phyloP scores from a whole-genome alignment of 2,797 vertebrate genomes.

The Geotrypetes seraphini region DNA sequence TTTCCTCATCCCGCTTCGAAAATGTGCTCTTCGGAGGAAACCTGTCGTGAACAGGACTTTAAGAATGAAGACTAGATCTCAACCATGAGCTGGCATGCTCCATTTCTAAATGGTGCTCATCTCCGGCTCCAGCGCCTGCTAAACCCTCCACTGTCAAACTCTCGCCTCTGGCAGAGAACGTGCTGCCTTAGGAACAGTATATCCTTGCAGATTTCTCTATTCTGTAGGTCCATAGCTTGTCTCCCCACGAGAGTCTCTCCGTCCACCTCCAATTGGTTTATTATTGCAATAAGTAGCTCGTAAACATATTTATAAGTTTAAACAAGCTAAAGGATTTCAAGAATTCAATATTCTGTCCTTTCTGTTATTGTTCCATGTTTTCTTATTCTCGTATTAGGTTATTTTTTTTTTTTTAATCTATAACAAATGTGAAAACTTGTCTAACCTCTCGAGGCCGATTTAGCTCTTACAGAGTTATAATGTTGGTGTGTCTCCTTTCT shows the following conservation, averaged over 20 bases:
- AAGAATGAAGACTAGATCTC: not conserved
- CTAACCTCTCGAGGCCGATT: too few species aligned
- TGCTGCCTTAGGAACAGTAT: not conserved
- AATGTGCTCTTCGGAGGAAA: slow-evolving; percentile 48
- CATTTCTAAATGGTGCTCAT: too few species aligned
- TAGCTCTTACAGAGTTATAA: too few species aligned
- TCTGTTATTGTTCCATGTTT: too few species aligned
- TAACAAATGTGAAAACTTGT: too few species aligned
- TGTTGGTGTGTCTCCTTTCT: too few species aligned
- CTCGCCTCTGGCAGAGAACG: not conserved
- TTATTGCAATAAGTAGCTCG: slow-evolving; percentile 20
- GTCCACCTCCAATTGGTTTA: slow-evolving; percentile 16
- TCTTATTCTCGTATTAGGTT: too few species aligned
- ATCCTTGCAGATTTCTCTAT: slow-evolving; percentile 4
- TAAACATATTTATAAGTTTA: slow-evolving; percentile 16
- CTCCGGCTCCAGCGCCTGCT: too few species aligned
- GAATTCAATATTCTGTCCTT: too few species aligned
- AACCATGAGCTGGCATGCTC: not conserved
- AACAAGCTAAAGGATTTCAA: too few species aligned
- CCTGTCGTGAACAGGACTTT: slow-evolving; percentile 46
- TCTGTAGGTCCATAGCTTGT: slow-evolving; percentile 10
- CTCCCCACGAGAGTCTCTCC: slow-evolving; percentile 12
- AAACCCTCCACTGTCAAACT: not conserved
- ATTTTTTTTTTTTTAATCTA: too few species aligned
- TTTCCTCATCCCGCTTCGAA: slow-evolving; percentile 49